Evolutionary conservation across 2,888 invertebrate species (phyloP), one percentile per base, ranked within the genome.

Genomic region (Latheticus oryzae): DNA sequence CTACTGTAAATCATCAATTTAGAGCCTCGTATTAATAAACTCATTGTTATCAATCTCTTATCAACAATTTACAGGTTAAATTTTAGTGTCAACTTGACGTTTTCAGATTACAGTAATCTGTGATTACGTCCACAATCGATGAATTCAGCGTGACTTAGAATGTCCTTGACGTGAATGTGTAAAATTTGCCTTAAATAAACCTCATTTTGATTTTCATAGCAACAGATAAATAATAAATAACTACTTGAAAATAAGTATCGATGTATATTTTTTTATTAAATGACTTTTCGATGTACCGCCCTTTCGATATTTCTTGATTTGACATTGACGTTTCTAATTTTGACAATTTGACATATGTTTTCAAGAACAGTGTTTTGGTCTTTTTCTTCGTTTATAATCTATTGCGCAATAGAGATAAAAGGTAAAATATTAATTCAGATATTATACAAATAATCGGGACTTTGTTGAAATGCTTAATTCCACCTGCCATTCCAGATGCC

Each of bases 1-100:
- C 63, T 68, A 16, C 13, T 9, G 28, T 21, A 17, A 50, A 12
- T 12, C 43, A 2, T 8, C 17, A 26, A 30, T 37, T 23, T n/a
- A n/a, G n/a, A n/a, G n/a, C n/a, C n/a, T 23, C 38, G 56, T 32
- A 76, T 64, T 60, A 74, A 65, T 48, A 69, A 70, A 57, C 73
- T 65, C 77, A 78, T 78, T 61, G 65, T 76, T 74, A 74, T 74
- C 73, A 65, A 40, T 16, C 11, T 35, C 26, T 43, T 43, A 43
- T 28, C 28, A 43, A 12, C 28, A 24, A 5, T 37, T 2, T 1
- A 4, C 2, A n/a, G 26, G 3, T 26, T 26, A 9, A 9, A 26
- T n/a, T n/a, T 37, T 37, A n/a, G 2, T 21, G 23, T 21, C 2
- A 15, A 35, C 19, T 2, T 43, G 26, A 28, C 28, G 26, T 15